Evolutionary conservation across 1,140 invertebrate species (phyloP).

Genomic region (Leptinotarsa undecemlineata): DNA sequence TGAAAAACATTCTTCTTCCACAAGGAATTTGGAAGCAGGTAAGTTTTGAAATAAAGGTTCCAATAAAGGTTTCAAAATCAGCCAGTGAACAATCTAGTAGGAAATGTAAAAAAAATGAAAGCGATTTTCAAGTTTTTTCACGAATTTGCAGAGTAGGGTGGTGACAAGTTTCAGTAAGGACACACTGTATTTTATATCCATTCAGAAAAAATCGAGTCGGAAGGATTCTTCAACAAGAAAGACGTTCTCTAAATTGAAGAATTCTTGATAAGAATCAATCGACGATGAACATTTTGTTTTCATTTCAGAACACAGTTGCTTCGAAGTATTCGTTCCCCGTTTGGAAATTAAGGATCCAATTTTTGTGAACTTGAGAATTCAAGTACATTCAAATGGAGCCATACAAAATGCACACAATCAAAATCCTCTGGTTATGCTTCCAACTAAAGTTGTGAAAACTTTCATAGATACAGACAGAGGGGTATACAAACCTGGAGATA

Average conservation of each 20-base stretch:
- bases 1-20: slow-evolving; percentile 39
- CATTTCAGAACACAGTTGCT: slow-evolving; percentile 45
- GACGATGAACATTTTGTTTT: not conserved
- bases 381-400: slow-evolving; percentile 54
- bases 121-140: too few relatives aligned
- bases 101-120: too few relatives aligned
- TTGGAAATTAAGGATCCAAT: slow-evolving; percentile 34
- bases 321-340: slow-evolving; percentile 41
- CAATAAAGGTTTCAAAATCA: too few relatives aligned
- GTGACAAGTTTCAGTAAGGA: too few relatives aligned
- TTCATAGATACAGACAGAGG: slow-evolving; percentile 61
- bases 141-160: too few relatives aligned
- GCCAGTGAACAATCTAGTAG: too few relatives aligned
- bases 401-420: slow-evolving; percentile 58
- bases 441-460: slow-evolving; percentile 53
- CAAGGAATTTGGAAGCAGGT: slow-evolving; percentile 42
- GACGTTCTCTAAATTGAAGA: too few relatives aligned
- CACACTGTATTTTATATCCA: too few relatives aligned
- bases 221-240: too few relatives aligned
- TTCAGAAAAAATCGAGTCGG: too few relatives aligned
- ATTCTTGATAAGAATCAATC: too few relatives aligned
- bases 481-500: slow-evolving; percentile 68
- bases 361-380: slow-evolving; percentile 51
- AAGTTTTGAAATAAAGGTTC: not conserved
- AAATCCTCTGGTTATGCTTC: slow-evolving; percentile 59